Conservation (phyloP, 2,797 vertebrate species). For the Gymnopithys bicolor region DNA sequence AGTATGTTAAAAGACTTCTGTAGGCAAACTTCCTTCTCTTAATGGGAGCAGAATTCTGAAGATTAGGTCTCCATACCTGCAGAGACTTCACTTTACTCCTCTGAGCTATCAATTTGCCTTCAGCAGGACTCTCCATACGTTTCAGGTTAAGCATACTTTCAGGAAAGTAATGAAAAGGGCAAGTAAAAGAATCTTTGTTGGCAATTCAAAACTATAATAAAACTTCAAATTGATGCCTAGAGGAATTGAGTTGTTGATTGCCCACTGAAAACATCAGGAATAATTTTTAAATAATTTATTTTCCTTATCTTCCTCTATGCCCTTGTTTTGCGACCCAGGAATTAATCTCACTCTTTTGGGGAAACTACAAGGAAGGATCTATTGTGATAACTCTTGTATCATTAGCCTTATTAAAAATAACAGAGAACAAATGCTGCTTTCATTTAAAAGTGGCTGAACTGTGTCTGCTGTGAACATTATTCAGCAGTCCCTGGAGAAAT, state of each 20-base stretch:
- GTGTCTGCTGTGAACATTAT: conserved; percentile 29
- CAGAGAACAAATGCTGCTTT: conserved; percentile 20
- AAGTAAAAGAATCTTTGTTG: background rate
- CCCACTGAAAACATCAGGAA: background rate
- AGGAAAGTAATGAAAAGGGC: background rate
- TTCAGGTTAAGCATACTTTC: background rate
- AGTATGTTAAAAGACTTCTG: background rate
- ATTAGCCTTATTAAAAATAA: conserved; percentile 41
- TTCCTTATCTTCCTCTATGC: background rate
- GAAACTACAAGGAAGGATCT: background rate
- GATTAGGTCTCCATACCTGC: background rate
- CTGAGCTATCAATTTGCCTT: background rate
- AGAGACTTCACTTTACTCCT: background rate
- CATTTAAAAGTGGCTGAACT: conserved; percentile 29
- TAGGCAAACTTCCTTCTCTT: background rate
- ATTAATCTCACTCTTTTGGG: background rate
- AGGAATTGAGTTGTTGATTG: background rate
- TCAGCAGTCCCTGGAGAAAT: conserved; percentile 56
- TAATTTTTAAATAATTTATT: background rate
- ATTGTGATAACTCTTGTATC: background rate
- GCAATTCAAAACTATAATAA: background rate
- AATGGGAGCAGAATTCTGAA: background rate
- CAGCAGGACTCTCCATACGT: background rate
- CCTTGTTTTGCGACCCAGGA: background rate
- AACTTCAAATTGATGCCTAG: background rate